Conservation (phyloP, 2,113 vertebrate genomes). For the Odocoileus hemionus region DNA sequence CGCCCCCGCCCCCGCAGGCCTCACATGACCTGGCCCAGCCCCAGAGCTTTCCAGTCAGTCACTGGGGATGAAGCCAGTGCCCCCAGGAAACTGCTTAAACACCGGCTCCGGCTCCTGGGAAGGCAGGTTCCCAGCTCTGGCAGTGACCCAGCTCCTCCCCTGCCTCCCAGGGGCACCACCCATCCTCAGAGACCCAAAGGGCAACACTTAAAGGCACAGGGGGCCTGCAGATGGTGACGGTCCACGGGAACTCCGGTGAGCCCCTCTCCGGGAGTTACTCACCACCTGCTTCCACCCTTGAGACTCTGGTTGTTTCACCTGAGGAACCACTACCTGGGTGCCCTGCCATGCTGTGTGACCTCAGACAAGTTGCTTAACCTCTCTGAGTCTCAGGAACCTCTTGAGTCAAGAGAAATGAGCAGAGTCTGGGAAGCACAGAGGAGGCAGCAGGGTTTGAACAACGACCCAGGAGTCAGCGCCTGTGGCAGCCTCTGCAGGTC, state of each 20-base stretch:
- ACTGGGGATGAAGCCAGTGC: background rate
- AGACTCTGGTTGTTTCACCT: background rate
- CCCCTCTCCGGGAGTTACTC: background rate
- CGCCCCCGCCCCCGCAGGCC: background rate
- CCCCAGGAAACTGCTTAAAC: background rate
- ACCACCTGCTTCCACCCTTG: background rate
- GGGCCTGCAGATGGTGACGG: accelerated
- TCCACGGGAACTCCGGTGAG: too few species aligned
- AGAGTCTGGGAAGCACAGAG: background rate
- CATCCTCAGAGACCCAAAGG: background rate
- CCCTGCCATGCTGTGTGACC: background rate
- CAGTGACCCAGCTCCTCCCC: background rate
- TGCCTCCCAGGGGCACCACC: background rate
- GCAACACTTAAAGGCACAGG: background rate
- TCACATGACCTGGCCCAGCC: background rate
- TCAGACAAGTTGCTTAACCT: background rate
- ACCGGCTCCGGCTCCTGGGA: background rate
- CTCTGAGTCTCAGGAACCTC: background rate
- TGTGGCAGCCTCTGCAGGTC: background rate
- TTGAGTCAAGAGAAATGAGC: background rate
- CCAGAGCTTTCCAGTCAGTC: background rate
- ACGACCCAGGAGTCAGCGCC: background rate
- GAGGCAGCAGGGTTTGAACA: background rate
- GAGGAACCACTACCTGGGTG: background rate
- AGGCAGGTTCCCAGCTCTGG: background rate